phyloP scores from a whole-genome alignment of 2,888 invertebrate genomes.

The Pyrochroa serraticornis region DNA sequence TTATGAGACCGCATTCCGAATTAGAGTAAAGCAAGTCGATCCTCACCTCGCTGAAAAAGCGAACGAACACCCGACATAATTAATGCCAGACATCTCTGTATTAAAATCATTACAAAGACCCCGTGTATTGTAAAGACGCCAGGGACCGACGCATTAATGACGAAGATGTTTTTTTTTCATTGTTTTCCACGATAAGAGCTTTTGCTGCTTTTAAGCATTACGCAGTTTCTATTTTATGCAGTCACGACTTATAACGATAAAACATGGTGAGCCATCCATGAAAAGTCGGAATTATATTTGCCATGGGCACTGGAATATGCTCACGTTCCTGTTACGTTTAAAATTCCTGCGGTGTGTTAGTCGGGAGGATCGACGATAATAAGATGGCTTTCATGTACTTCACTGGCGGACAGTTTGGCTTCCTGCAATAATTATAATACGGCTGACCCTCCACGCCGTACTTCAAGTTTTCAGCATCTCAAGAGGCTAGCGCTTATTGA shows the following conservation, averaged over 20 bases:
- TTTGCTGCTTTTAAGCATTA: slow-evolving; percentile 25
- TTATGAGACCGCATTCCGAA: slow-evolving; percentile 41
- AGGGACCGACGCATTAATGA: slow-evolving; percentile 1
- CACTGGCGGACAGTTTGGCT: neutral
- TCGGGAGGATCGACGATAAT: neutral
- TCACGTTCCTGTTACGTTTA: neutral
- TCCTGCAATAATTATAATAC: neutral
- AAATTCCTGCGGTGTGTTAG: slow-evolving; percentile 4
- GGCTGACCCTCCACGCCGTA: neutral
- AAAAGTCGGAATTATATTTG: slow-evolving; percentile 42
- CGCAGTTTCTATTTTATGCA: slow-evolving; percentile 31
- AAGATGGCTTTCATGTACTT: too few species aligned
- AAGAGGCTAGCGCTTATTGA: too few species aligned
- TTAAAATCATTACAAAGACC: slow-evolving; percentile 23
- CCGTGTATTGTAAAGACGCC: too few species aligned
- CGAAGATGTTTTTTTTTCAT: slow-evolving; percentile 5
- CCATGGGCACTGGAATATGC: slow-evolving; percentile 32
- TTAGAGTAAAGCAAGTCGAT: slow-evolving; percentile 39
- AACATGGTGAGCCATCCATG: slow-evolving; percentile 39
- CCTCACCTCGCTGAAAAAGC: slow-evolving; percentile 38
- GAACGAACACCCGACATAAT: slow-evolving; percentile 32
- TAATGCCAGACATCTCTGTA: slow-evolving; percentile 34
- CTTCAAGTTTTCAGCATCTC: neutral
- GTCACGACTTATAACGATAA: slow-evolving; percentile 36
- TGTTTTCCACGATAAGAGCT: slow-evolving; percentile 13